These are phyloP conservation scores for Plestiodon gilberti DNA, from an alignment of 2,113 vertebrate genomes.

Conservation along the genomic window DNA sequence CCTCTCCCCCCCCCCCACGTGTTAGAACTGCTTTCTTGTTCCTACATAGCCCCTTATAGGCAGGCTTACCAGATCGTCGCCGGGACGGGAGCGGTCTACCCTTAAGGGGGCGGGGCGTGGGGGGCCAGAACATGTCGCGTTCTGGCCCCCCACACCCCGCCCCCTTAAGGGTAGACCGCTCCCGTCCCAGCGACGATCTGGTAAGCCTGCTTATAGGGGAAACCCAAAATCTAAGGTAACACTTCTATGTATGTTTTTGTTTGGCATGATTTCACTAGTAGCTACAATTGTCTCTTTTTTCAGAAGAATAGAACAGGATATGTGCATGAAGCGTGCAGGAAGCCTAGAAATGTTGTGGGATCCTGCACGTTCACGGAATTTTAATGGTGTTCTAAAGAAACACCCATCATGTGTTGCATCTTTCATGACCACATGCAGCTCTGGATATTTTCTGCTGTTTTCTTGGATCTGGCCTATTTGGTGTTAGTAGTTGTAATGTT, in stretches of 20 bases:
- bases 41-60: neutral
- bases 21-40: constrained; percentile 67
- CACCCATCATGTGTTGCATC: neutral
- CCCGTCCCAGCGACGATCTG: no score
- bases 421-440: neutral
- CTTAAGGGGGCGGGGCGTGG: no score
- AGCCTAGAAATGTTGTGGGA: neutral
- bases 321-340: neutral
- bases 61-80: no score
- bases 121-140: no score
- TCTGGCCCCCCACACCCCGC: no score
- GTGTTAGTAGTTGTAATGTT: neutral
- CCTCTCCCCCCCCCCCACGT: constrained; percentile 59
- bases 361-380: neutral
- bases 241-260: neutral
- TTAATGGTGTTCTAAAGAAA: neutral
- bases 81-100: no score
- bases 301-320: neutral
- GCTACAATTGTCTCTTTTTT: neutral
- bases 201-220: no score
- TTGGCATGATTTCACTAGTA: neutral
- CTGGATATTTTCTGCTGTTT: neutral
- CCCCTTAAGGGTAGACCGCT: no score
- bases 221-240: neutral
- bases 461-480: neutral